Evolutionary conservation across 30 jellyfish, hydroid and myxozoan species (phyloP).

Genomic region (Aurelia sp.): DNA sequence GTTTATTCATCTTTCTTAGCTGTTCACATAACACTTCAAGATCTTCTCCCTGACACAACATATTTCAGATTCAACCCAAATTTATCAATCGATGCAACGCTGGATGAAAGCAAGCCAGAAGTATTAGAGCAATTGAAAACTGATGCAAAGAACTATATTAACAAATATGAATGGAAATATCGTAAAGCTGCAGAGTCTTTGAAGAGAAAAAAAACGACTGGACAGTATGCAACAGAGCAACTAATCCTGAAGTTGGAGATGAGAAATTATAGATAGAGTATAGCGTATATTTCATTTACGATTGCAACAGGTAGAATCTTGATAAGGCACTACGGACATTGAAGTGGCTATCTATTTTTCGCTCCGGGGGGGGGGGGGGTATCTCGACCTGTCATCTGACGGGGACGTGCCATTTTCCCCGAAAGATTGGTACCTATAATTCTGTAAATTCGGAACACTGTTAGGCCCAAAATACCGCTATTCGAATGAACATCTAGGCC

Average conservation of each 20-base stretch:
- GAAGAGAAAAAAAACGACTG: conserved; percentile 42
- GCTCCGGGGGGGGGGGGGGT: too few relatives aligned
- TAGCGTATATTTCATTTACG: too few relatives aligned
- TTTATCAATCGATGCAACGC: conserved; percentile 72
- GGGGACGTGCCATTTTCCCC: too few relatives aligned
- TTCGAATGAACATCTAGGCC: too few relatives aligned
- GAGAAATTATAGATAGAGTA: conserved; percentile 9
- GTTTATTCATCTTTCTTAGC: conserved; percentile 34
- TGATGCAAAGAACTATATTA: conserved; percentile 83
- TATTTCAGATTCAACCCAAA: conserved; percentile 87
- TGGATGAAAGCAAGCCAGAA: conserved; percentile 82
- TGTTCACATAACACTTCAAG: conserved; percentile 67
- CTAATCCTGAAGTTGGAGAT: conserved; percentile 26
- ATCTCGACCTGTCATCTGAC: too few relatives aligned
- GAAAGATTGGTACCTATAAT: too few relatives aligned
- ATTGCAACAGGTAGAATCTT: too few relatives aligned
- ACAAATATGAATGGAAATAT: conserved; percentile 79
- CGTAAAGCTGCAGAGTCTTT: conserved; percentile 80
- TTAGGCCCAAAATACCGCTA: too few relatives aligned
- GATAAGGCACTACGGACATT: too few relatives aligned
- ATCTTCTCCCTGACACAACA: conserved; percentile 73
- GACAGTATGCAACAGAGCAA: conserved; percentile 29
- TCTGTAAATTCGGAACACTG: too few relatives aligned
- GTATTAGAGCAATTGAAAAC: conserved; percentile 63
- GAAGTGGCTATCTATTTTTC: too few relatives aligned